Evolutionary conservation across 2,888 invertebrate genomes (phyloP), one percentile per base, ranked within the genome.

Genomic region (Macaria notata): DNA sequence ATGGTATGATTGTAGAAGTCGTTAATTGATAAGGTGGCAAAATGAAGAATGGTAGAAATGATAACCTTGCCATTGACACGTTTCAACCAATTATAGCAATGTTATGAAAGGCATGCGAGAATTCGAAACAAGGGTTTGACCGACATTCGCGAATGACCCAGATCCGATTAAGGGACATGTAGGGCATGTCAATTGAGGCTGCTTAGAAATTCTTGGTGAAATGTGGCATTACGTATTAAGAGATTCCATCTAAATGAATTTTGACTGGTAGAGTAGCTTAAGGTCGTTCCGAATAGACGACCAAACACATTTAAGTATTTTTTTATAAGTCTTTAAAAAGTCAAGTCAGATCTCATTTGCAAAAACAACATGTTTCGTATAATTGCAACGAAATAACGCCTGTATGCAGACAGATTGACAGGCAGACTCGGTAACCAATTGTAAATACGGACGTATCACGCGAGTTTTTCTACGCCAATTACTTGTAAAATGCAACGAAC

Each of bases 361-460:
- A 66, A 69, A 81, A 80, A 78, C 72, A 64, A 65, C 64, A 61
- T 49, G 57, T 64, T 65, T 68, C 58, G 62, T 60, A 63, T 69
- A 68, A 65, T 66, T 67, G 68, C 68, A 74, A 69, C 69, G 68
- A 76, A 71, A 60, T 54, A 57, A 49, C 54, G 54, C 56, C 45
- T 49, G 49, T 53, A 72, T 66, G 59, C 51, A 67, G 60, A 19
- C 19, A 19, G 19, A 8, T 41, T 1, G 8, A 52, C 63, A 54
- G 64, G 64, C 66, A 55, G 68, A 62, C 66, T 57, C 63, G 62
- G 65, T 58, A 65, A 60, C 42, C 56, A 62, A 54, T 64, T 55
- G 66, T 65, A 65, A 73, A 69, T 64, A 63, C 54, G 63, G 58
- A 48, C 57, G 51, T 62, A 66, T 60, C 68, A 72, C 65, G 69